Evolutionary conservation across 2,113 vertebrate species (phyloP), one percentile per base, ranked within the genome.

Genomic region (Catharus bicknelli): DNA sequence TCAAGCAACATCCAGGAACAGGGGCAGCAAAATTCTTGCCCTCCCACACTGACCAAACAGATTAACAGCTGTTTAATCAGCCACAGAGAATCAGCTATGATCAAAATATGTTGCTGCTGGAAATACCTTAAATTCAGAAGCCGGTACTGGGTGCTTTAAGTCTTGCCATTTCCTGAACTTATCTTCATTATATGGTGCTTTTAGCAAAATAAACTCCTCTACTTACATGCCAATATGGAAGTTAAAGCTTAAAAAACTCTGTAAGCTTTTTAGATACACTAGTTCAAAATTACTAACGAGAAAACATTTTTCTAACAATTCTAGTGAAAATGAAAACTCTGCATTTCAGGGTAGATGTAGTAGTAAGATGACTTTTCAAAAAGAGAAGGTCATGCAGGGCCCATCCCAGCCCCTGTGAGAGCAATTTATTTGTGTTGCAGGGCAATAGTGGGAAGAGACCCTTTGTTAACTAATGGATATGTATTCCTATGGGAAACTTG

Each of bases 401-500:
- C 22, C 53, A 45, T 27, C 23, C 30, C 32, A 83, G n/a, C 9
- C 45, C 42, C 42, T 54, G 42, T 34, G 72, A 94, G 83, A 88
- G 29, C 63, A 94, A 74, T 86, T 94, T 74, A 86, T 58, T 57
- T 1, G 1, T 86, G 55, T 85, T 94, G 59, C 42, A 94, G 72
- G 63, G 59, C 72, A 93, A 36, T 53, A 94, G 69, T 0, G 0
- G 79, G 80, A 86, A 88, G 38, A 92, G 10, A 16, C 7, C 26
- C 42, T 76, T 76, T 55, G 38, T 90, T 90, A 93, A 77, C 63
- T 88, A 86, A 66, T 0, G 0, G 13, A 86, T 88, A 43, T 51
- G 32, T 84, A 90, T 75, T 93, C 85, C 58, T 83, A 10, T 32
- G 54, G 88, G 80, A 95, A 88, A 73, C 51, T 61, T 50, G n/a